Conservation (phyloP, 2,113 vertebrate genomes). For the Bucco capensis region DNA sequence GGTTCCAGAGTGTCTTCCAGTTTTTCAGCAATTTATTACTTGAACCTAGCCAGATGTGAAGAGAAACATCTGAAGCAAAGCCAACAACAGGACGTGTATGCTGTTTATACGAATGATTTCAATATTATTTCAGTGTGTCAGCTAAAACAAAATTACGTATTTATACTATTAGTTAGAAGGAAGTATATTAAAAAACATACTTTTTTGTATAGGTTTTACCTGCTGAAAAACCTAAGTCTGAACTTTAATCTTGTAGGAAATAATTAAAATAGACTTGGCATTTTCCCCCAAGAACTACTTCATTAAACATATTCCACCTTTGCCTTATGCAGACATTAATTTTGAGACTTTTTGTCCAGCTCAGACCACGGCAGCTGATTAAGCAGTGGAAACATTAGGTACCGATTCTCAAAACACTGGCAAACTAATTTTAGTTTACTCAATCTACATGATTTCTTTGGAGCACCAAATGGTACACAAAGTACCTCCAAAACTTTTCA, state of each 20-base stretch:
- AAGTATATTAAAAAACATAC: neutral
- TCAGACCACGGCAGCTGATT: neutral
- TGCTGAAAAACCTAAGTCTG: neutral
- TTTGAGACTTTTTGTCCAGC: neutral
- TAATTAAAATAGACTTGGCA: neutral
- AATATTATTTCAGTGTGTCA: neutral
- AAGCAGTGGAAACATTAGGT: neutral
- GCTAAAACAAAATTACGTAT: neutral
- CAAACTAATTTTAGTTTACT: neutral
- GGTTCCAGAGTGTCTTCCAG: constrained; percentile 23
- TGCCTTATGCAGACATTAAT: neutral
- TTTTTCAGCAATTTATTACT: constrained; percentile 40
- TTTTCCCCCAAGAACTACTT: neutral
- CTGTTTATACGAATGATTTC: constrained; percentile 3
- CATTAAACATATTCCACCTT: neutral
- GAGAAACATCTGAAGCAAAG: constrained; percentile 43
- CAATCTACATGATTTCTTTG: neutral
- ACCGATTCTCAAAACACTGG: neutral
- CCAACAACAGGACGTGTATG: neutral
- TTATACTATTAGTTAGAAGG: neutral
- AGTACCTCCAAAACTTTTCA: neutral
- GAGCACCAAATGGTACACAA: neutral
- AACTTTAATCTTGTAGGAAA: neutral
- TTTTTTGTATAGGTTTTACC: neutral
- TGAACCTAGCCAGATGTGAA: constrained; percentile 48